Evolutionary conservation across 2,797 vertebrate genomes (phyloP).

Genomic region (Todus mexicanus): DNA sequence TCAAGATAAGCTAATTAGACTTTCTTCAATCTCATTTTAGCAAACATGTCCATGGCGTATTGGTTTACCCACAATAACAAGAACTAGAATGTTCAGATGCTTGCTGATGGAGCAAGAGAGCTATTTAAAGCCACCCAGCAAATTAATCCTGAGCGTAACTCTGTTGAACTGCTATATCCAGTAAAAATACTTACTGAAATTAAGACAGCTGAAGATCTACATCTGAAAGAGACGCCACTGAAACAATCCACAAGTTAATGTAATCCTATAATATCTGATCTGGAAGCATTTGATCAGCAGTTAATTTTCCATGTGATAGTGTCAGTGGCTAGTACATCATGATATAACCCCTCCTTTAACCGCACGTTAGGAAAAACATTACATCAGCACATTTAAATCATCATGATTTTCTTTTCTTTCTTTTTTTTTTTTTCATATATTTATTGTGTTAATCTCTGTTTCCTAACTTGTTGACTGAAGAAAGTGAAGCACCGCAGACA

Average conservation of each 20-base stretch:
- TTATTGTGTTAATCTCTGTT: background rate
- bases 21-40: background rate
- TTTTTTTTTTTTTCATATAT: background rate
- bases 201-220: background rate
- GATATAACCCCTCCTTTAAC: conserved; percentile 14
- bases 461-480: background rate
- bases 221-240: background rate
- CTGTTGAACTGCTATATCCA: background rate
- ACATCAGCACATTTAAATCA: conserved; percentile 24
- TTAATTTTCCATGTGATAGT: conserved; percentile 41
- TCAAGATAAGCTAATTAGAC: background rate
- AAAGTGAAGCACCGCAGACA: background rate
- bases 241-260: background rate
- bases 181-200: background rate
- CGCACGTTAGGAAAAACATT: background rate
- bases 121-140: background rate
- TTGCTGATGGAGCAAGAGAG: background rate
- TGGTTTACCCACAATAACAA: background rate
- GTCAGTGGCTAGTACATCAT: background rate
- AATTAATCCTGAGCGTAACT: background rate
- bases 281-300: conserved; percentile 28
- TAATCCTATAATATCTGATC: conserved; percentile 45
- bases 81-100: background rate
- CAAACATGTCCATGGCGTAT: background rate
- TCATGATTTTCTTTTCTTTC: background rate